Base-by-base conservation (phyloP, 2,888 invertebrate species). In the Peribatodes rhomboidaria region DNA sequence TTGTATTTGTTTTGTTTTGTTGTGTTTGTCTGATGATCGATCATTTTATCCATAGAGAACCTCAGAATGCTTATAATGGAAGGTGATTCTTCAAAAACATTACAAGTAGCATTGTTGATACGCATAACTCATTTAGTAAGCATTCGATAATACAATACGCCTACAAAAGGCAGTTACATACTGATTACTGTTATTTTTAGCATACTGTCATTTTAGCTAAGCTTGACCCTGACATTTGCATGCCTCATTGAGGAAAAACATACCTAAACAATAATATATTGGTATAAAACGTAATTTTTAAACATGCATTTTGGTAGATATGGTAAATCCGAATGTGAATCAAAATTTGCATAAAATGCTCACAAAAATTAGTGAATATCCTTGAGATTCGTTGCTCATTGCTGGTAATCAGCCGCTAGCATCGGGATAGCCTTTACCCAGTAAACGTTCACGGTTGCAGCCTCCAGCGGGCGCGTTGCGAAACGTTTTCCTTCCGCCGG, bases 401-500 rank as follows among this genome's bases (percentile, higher is more conserved):
- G 31, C 9, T 35, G 50, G 20, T 65, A 57, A 66, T 66, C 59
- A 42, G 50, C 37, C 33, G 55, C 54, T 31, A 60, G 56, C 59
- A 67, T 63, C 68, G 61, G 9, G 11, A 22, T 67, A 73, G 64
- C 72, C 72, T 73, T 71, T 73, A 73, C 72, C 72, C 59, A 73
- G 57, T 73, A 70, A 69, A 65, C 65, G 22, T 71, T 69, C 70
- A 73, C 71, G 71, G 71, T 67, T 72, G 61, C 61, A 68, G 59
- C 72, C 70, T 72, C 64, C 64, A 56, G 44, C 37, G 11, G 27
- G 39, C 39, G 22, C 39, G 71, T 86, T 86, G 85, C 82, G 81
- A 87, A 84, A 84, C 80, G 50, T 89, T 87, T 90, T 89, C 90
- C 90, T 89, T 87, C 86, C 87, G 81, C 68, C 66, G 67, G 68